Base-by-base conservation (phyloP, 2,888 invertebrate genomes). In the Rhaphigaster nebulosa region DNA sequence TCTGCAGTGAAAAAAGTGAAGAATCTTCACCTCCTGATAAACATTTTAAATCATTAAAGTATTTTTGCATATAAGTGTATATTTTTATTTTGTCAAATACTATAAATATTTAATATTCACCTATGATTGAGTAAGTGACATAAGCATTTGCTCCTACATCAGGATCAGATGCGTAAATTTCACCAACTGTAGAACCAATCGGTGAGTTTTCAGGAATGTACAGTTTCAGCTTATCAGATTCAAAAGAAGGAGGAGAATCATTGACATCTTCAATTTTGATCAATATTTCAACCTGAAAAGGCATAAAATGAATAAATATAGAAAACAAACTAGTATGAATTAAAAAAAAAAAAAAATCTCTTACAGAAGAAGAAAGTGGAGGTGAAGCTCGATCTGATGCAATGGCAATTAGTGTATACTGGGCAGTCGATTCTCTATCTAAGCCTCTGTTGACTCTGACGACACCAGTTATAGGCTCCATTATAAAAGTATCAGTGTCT, bases 191-290 rank as follows among this genome's bases (percentile, higher is more conserved):
- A 0, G 98, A 98, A 0, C 98, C 99, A 1, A 98, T 96, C 0
- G 99, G 99, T n/a, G 98, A 98, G 93, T 99, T 99, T 94, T 99
- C 99, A 0, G 98, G 95, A 10, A 99, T 97, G 93, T 97, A 98
- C 70, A 99, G 95, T 0, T 96, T 96, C 26, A 99, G 96, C 93
- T 97, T 97, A 93, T 98, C 98, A 5, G 97, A 97, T 91, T 97
- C 96, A 94, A 98, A 98, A 0, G 97, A 96, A 0, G 98, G 98
- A 0, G 98, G 98, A 0, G 97, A 97, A 93, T 98, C 98, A 93
- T 98, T 98, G 20, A 98, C 96, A 93, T 98, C 98, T 93, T 98
- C 97, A 90, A 98, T 95, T 93, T 96, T 96, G 90, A 98, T 96
- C 29, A 90, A 34, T 65, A 87, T 87, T 90, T 90, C 87, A 29